Evolutionary conservation across 2,797 vertebrate species (phyloP).

Genomic region (Erithacus rubecula): DNA sequence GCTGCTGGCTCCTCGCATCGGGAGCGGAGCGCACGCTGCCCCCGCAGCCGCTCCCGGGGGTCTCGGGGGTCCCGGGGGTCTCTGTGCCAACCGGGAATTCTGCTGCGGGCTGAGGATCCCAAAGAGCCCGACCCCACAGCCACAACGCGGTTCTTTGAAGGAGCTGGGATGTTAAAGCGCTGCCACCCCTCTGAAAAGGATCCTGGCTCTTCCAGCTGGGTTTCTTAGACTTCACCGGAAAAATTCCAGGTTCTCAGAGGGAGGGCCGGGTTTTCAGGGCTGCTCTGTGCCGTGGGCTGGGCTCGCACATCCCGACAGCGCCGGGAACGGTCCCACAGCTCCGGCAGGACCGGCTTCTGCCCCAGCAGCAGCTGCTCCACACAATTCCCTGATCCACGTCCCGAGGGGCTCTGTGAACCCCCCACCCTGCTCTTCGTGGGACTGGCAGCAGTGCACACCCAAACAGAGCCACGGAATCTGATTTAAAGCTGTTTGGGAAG

Average conservation of each 20-base stretch:
- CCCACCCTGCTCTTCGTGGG: fast-evolving
- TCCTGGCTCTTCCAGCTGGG: not conserved
- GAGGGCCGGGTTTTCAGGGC: not conserved
- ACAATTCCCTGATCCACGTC: not conserved
- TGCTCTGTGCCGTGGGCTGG: not conserved
- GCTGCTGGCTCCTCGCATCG: not conserved
- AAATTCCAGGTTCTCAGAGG: not conserved
- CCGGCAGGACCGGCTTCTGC: not conserved
- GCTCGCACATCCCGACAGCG: not conserved
- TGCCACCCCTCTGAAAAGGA: not conserved
- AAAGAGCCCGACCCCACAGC: not conserved
- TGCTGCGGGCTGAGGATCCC: fast-evolving
- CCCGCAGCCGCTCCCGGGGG: not conserved
- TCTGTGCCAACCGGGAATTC: not conserved
- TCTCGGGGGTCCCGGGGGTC: not conserved
- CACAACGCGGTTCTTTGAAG: not conserved
- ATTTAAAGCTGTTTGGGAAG: not conserved
- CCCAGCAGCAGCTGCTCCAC: not conserved
- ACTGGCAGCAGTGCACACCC: not conserved
- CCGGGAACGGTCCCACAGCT: not conserved
- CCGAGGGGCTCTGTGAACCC: fast-evolving
- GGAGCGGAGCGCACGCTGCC: not conserved
- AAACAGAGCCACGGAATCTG: not conserved
- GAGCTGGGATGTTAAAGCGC: not conserved
- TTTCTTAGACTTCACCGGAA: not conserved